Evolutionary conservation across 2,113 vertebrate species (phyloP), one percentile per base, ranked within the genome.

Genomic region (Chelonoidis abingdonii): DNA sequence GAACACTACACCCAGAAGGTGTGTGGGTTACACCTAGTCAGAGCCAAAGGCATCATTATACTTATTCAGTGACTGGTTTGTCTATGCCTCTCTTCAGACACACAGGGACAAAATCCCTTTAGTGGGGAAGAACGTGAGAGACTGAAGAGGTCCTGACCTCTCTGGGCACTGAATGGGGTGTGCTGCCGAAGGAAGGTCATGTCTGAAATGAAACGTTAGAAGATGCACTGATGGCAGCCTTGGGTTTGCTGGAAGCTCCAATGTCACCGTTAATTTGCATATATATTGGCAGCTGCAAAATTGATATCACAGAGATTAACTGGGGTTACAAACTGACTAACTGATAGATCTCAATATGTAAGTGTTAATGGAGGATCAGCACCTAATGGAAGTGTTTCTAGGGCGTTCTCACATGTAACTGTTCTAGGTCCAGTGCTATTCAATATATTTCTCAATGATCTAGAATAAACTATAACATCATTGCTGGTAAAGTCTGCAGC

Each of bases 401-500:
- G 96, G 95, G 94, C 93, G 54, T 80, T 96, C 96, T 92, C 95
- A 88, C 89, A 89, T 94, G 95, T 90, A 83, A 44, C 94, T 95
- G 83, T 85, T 22, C 78, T 49, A 62, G 83, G 59, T 83, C 84
- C 1, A 0, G 12, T 80, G 89, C 62, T 92, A 1, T 78, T 86
- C 29, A 2, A 87, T 92, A 22, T 78, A 94, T 93, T 94, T 35
- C 84, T 65, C 93, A 88, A 80, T 24, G 85, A 93, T 95, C 93
- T 89, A 62, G 69, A 93, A 89, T 88, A 87, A 93, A 97, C 82
- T 87, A 96, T 92, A 95, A 97, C 97, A 97, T 97, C 92, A 83
- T 97, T 97, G 92, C 95, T 95, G 93, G 94, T 96, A 91, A 88
- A 94, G 50, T 97, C 94, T 96, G 94, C 41, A 91, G 92, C 95